Percentiles rank a stretch among this genome's conserved stretches.
These are phyloP conservation scores for Drosophila athabasca DNA, from an alignment of 1,140 invertebrate genomes.

Conservation along the genomic window DNA sequence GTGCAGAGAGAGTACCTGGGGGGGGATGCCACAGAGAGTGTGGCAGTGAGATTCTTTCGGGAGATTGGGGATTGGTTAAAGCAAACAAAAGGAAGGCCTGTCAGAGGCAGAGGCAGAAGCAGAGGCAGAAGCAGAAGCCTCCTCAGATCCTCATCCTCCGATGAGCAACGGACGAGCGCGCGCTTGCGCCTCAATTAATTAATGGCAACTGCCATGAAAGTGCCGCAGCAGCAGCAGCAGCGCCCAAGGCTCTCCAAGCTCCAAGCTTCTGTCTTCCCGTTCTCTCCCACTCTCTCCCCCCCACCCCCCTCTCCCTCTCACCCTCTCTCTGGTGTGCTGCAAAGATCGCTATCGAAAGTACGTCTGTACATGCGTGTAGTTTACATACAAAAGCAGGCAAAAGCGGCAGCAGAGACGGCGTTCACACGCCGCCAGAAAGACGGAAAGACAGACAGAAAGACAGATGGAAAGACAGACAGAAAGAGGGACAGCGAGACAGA, in stretches of 20 bases:
- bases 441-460: background rate
- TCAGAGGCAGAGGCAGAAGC: too few species aligned
- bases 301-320: background rate
- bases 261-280: background rate
- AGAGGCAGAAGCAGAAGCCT: conserved; percentile 32
- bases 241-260: conserved; percentile 4
- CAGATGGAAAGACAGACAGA: background rate
- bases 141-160: conserved; percentile 2
- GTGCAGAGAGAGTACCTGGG: conserved; percentile 22
- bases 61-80: conserved; percentile 53
- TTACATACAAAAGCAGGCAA: conserved; percentile 63
- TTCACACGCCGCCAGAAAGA: conserved; percentile 62
- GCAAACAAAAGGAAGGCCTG: conserved; percentile 75
- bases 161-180: conserved; percentile 48
- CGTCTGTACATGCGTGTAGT: conserved; percentile 79
- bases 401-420: conserved; percentile 28
- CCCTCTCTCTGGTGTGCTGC: conserved; percentile 16
- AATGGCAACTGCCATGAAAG: conserved; percentile 77
- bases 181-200: conserved; percentile 77
- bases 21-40: conserved; percentile 36
- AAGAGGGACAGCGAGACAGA: background rate
- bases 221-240: conserved; percentile 39
- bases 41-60: conserved; percentile 47
- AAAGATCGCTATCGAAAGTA: conserved; percentile 78
- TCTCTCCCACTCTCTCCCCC: background rate